Evolutionary conservation across 2,888 invertebrate genomes (phyloP), one percentile per base, ranked within the genome.

Genomic region (Eustalomyia histrio): DNA sequence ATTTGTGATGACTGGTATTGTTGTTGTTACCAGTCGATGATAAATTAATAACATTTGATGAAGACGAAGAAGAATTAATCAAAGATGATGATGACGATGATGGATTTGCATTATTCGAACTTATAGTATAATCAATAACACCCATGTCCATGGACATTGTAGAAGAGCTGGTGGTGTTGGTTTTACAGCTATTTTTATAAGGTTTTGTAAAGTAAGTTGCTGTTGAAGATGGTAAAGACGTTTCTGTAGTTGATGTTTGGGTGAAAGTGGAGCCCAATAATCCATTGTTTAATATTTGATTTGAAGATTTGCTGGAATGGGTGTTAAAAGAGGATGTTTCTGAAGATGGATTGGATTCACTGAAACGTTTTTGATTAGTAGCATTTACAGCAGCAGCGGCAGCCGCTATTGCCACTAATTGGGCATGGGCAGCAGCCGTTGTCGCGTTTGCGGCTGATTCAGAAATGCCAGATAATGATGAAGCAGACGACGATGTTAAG

Each of bases 121-220:
- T 87, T 29, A 83, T 53, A 18, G 82, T 83, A 79, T 89, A 88
- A 84, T 88, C 88, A 78, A 89, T 82, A 7, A 89, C 87, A 61
- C 85, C 85, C 79, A 83, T 83, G 18, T 84, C 83, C 60, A 65
- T 64, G 10, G 80, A 64, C 71, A 72, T 75, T 43, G 72, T 78
- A 24, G 57, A 24, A 33, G 72, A 43, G 9, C 33, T 17, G 2
- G 43, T 61, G 5, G 29, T 82, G 75, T n/a, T 63, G 18, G 76
- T 79, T 33, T 81, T 78, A 33, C 75, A 79, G 21, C 69, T 61
- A 39, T 76, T 67, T 78, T 80, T 79, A 57, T 78, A 67, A 1
- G 81, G 81, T 67, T 78, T 81, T 63, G 78, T 71, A 75, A 81
- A 81, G 57, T 84, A 80, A 68, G 84, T 63, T 24, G 84, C 76